Base-by-base conservation (phyloP, 2,888 invertebrate species). In the Sycophila texana region DNA sequence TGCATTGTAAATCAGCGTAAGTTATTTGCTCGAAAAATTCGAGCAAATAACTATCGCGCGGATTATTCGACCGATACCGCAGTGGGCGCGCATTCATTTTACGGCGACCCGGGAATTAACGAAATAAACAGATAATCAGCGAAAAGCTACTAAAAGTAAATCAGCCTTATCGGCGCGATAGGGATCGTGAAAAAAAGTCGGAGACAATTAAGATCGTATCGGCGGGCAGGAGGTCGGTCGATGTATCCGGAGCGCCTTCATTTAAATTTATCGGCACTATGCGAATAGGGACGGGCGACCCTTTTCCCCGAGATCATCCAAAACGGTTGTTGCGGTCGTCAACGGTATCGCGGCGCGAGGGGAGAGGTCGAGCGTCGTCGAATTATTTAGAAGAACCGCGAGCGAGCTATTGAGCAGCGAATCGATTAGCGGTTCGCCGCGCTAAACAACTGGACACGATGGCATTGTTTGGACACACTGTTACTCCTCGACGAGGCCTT, bases 391-490 rank as follows among this genome's bases (percentile, higher is more conserved):
- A 18, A 57, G n/a, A 68, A 22, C 13, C 47, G 18, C 53, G 51
- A 39, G 13, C 22, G 39, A 66, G 53, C 81, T 66, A 68, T 87
- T 86, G 85, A 86, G 84, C 83, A 83, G 82, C 82, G 84, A 85
- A 87, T 88, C 85, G 87, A 87, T 87, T 86, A 81, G 86, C 74
- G 85, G 86, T 85, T 83, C 57, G 82, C 83, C 84, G 71, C 82
- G 80, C 80, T 83, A 83, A 86, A 84, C 85, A 86, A 84, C 81
- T 81, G 81, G 75, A 83, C 79, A 83, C 71, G 83, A 82, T 78
- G 77, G 77, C 77, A 65, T 10, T 75, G 47, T 39, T 26, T 5
- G 30, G 55, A 53, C n/a, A 51, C 55, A 14, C 63, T 20, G n/a
- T 18, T 12, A 13, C n/a, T 13, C 47, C 30, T 30, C n/a, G 63